A percentile compares a stretch with the other conserved stretches of the same genome.
These are phyloP conservation scores for Caenorhabditis briggsae DNA, from an alignment of 1,140 invertebrate genomes.

Conservation along the genomic window DNA sequence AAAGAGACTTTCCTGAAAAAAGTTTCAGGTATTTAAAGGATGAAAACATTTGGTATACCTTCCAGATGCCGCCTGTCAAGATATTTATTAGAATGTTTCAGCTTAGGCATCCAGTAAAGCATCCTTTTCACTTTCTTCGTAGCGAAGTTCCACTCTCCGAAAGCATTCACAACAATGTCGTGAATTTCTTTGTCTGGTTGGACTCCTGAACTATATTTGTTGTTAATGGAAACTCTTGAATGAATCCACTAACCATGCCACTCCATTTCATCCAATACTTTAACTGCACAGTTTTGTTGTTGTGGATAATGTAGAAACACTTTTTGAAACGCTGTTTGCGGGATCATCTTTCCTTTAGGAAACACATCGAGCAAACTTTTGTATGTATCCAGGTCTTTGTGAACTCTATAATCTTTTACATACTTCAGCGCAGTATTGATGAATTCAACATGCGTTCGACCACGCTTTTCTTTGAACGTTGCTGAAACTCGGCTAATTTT, in stretches of 20 bases:
- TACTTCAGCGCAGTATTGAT: slow-evolving; percentile 88
- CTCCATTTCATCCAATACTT: slow-evolving; percentile 91
- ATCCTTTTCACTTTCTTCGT: slow-evolving; percentile 87
- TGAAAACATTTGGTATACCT: slow-evolving; percentile 20
- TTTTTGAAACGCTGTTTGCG: slow-evolving; percentile 83
- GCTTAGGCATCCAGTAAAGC: slow-evolving; percentile 99
- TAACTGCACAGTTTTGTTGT: slow-evolving; percentile 91
- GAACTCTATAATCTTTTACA: slow-evolving; percentile 88
- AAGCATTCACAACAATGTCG: slow-evolving; percentile 86
- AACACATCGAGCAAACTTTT: slow-evolving; percentile 90
- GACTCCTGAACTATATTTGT: slow-evolving; percentile 82
- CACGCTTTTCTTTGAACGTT: slow-evolving; percentile 66
- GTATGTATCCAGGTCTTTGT: slow-evolving; percentile 91
- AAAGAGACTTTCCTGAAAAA: slow-evolving; percentile 75
- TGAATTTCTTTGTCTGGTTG: slow-evolving; percentile 91
- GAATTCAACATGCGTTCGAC: slow-evolving; percentile 90
- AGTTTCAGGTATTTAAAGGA: background rate
- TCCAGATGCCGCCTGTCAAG: slow-evolving; percentile 83
- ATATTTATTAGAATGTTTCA: slow-evolving; percentile 91
- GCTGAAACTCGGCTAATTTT: slow-evolving; percentile 8
- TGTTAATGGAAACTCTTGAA: slow-evolving; percentile 59
- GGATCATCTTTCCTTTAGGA: slow-evolving; percentile 90
- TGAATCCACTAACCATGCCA: slow-evolving; percentile 82
- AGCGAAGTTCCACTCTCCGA: slow-evolving; percentile 86
- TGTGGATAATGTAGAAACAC: slow-evolving; percentile 81